A percentile compares a stretch with the other conserved stretches of the same genome.
These are phyloP conservation scores for Ophion ellenae DNA, from an alignment of 2,888 invertebrate genomes.

Conservation along the genomic window DNA sequence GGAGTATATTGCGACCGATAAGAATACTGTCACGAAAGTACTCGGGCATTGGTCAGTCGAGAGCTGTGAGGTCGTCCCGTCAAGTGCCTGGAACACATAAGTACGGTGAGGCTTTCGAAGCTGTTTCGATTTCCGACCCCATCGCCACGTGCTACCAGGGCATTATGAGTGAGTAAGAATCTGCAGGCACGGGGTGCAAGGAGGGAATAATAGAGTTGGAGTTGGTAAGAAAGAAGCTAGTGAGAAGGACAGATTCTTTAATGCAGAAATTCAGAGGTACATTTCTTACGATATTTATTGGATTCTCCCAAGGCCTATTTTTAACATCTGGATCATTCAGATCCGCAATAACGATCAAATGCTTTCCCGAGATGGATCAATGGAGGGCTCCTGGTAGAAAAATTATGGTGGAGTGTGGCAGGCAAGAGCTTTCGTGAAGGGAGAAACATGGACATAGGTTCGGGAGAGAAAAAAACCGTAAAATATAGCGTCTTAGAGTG, in stretches of 20 bases:
- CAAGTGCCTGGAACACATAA: conserved; percentile 3
- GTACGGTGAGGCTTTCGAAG: conserved; percentile 34
- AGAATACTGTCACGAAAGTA: conserved; percentile 22
- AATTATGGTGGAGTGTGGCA: neutral
- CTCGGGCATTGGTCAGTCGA: conserved; percentile 23
- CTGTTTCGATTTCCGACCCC: conserved; percentile 70
- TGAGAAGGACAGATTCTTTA: conserved; percentile 23
- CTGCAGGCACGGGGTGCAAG: conserved; percentile 81
- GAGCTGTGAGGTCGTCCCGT: neutral
- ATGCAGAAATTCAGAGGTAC: neutral
- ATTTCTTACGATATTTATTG: neutral
- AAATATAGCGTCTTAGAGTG: conserved; percentile 73
- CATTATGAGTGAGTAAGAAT: conserved; percentile 79
- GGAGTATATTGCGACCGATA: neutral
- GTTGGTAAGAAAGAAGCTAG: conserved; percentile 75
- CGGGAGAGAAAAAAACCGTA: conserved; percentile 35
- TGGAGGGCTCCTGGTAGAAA: neutral
- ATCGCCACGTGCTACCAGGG: conserved; percentile 78
- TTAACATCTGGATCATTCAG: neutral
- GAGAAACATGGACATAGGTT: conserved; percentile 1
- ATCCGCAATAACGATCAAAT: neutral
- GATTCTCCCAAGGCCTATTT: neutral
- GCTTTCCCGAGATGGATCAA: neutral
- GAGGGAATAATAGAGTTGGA: conserved; percentile 81
- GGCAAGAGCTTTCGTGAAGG: neutral